phyloP scores from a whole-genome alignment of 1,140 invertebrate genomes.

The Drosophila busckii region DNA sequence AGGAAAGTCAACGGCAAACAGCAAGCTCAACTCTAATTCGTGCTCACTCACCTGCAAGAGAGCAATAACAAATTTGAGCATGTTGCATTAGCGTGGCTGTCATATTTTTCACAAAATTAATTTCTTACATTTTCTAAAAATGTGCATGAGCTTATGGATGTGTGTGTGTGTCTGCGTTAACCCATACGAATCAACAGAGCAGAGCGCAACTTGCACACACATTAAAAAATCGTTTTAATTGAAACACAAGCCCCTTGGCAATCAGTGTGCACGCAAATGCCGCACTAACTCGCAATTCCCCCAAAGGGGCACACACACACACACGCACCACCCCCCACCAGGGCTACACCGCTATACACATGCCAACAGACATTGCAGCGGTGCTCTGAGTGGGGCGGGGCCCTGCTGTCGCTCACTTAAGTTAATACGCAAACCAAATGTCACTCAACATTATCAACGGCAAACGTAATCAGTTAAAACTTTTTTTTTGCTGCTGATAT shows the following conservation, averaged over 20 bases:
- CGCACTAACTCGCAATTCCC: conserved; percentile 32
- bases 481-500: conserved; percentile 48
- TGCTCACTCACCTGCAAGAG: conserved; percentile 7
- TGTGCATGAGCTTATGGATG: conserved; percentile 4
- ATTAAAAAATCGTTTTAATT: conserved; percentile 71
- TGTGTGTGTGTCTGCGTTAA: no score
- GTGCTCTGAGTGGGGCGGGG: neutral
- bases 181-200: neutral
- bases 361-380: neutral
- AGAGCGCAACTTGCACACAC: conserved; percentile 18
- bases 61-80: conserved; percentile 11
- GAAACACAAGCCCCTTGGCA: conserved; percentile 66
- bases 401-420: conserved; percentile 63
- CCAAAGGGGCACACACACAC: conserved; percentile 4
- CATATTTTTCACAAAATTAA: conserved; percentile 34
- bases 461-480: conserved; percentile 74
- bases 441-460: conserved; percentile 72
- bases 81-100: conserved; percentile 5
- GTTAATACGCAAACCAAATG: conserved; percentile 73
- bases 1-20: no score
- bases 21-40: no score
- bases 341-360: conserved; percentile 8
- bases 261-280: conserved; percentile 45
- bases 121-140: conserved; percentile 43
- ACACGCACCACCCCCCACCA: conserved; percentile 10